These are phyloP conservation scores for Glomeris maerens DNA, from an alignment of 1,140 invertebrate genomes.

Conservation along the genomic window DNA sequence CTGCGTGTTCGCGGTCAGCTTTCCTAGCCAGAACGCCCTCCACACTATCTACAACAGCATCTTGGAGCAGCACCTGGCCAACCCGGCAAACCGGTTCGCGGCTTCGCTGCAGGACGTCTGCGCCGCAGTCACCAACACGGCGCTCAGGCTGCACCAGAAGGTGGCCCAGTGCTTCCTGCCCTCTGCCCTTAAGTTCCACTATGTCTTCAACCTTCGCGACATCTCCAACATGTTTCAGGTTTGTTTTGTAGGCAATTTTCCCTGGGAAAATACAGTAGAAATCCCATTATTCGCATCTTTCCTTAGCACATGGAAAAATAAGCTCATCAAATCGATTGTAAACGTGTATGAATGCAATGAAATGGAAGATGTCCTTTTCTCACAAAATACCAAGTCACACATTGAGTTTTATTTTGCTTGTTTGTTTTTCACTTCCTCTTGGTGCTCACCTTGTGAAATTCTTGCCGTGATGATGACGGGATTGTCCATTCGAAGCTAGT, in stretches of 20 bases:
- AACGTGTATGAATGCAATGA: too few species aligned
- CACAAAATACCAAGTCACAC: too few species aligned
- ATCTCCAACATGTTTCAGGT: slow-evolving; percentile 65
- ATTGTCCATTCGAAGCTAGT: too few species aligned
- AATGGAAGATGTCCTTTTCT: too few species aligned
- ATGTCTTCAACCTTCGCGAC: slow-evolving; percentile 89
- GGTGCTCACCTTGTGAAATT: too few species aligned
- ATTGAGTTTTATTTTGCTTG: too few species aligned
- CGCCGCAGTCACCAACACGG: slow-evolving; percentile 58
- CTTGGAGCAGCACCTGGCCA: slow-evolving; percentile 67
- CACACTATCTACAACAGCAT: slow-evolving; percentile 77
- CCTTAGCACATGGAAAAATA: too few species aligned
- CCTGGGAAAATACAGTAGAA: slow-evolving; percentile 1
- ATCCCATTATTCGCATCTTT: too few species aligned
- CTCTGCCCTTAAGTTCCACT: slow-evolving; percentile 92
- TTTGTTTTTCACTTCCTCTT: too few species aligned
- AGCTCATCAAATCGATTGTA: too few species aligned
- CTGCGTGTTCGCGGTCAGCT: slow-evolving; percentile 83
- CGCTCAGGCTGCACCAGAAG: slow-evolving; percentile 70
- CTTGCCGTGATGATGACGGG: too few species aligned
- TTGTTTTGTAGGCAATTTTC: slow-evolving; percentile 50
- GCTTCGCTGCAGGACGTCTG: slow-evolving; percentile 37
- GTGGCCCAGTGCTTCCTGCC: slow-evolving; percentile 73
- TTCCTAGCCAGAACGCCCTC: slow-evolving; percentile 72
- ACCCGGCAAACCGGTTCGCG: slow-evolving; percentile 60